A percentile compares a stretch with the other conserved stretches of the same genome.
These are phyloP conservation scores for Watersipora subatra DNA, from an alignment of 1,140 invertebrate genomes.

Conservation along the genomic window DNA sequence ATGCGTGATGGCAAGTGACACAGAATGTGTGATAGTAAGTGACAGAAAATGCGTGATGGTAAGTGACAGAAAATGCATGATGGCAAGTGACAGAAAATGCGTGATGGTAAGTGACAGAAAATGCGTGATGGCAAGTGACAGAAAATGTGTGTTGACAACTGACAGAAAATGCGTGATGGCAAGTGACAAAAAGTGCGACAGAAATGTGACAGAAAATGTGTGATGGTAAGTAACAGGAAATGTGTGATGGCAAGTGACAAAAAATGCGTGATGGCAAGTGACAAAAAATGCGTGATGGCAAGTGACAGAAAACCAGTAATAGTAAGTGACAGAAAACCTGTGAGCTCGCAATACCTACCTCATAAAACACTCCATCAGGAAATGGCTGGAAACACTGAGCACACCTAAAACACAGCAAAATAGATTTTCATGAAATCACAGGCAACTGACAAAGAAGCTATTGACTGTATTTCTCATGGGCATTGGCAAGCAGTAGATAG, in stretches of 20 bases:
- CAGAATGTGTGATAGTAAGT: too few relatives aligned
- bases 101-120: too few relatives aligned
- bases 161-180: background rate
- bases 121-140: too few relatives aligned
- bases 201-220: background rate
- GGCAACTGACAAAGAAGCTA: background rate
- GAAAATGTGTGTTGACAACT: background rate
- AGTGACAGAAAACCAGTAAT: slow-evolving; percentile 4
- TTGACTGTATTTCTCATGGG: slow-evolving; percentile 5
- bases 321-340: background rate
- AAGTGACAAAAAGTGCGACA: background rate
- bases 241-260: background rate
- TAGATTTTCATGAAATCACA: background rate
- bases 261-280: background rate
- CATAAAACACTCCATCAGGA: slow-evolving; percentile 93
- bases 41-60: too few relatives aligned
- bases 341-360: slow-evolving; percentile 40
- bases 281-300: background rate
- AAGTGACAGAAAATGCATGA: too few relatives aligned
- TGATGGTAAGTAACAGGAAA: background rate
- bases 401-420: slow-evolving; percentile 53
- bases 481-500: too few relatives aligned
- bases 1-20: too few relatives aligned
- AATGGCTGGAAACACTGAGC: slow-evolving; percentile 97
- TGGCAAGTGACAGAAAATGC: too few relatives aligned